Conservation (phyloP, 1,140 invertebrate genomes). For the Papilio dardanus region DNA sequence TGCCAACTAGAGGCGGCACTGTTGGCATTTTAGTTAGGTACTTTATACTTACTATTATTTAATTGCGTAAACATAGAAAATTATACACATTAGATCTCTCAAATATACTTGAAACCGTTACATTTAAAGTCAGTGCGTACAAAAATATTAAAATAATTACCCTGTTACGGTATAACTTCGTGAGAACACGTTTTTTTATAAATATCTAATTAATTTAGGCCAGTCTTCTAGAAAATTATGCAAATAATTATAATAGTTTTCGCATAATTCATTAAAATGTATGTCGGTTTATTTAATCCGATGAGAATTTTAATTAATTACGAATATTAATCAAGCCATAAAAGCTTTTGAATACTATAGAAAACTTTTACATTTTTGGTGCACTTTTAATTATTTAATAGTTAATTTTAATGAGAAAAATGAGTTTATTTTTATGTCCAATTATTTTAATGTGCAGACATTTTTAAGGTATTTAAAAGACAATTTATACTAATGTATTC, state of each 20-base stretch:
- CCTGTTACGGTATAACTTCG: not conserved
- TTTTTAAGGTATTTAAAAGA: no score
- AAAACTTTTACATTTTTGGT: not conserved
- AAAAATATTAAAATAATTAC: no score
- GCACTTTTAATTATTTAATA: not conserved
- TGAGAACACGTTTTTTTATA: not conserved
- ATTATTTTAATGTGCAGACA: no score
- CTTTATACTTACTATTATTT: no score
- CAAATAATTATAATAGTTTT: slow-evolving; percentile 8
- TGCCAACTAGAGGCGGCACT: not conserved
- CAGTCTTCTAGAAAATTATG: not conserved
- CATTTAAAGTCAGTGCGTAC: no score
- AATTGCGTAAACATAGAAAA: slow-evolving; percentile 1
- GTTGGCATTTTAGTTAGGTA: not conserved
- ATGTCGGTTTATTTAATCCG: not conserved
- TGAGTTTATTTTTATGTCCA: not conserved
- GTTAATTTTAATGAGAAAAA: not conserved
- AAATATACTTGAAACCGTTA: not conserved
- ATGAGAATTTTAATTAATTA: not conserved
- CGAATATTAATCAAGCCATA: not conserved
- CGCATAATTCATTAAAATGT: slow-evolving; percentile 2
- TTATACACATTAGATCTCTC: not conserved
- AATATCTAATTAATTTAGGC: not conserved
- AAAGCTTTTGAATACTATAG: not conserved
- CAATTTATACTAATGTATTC: no score